Evolutionary conservation across 1,140 invertebrate species (phyloP).

Genomic region (Drosophila seguyi): DNA sequence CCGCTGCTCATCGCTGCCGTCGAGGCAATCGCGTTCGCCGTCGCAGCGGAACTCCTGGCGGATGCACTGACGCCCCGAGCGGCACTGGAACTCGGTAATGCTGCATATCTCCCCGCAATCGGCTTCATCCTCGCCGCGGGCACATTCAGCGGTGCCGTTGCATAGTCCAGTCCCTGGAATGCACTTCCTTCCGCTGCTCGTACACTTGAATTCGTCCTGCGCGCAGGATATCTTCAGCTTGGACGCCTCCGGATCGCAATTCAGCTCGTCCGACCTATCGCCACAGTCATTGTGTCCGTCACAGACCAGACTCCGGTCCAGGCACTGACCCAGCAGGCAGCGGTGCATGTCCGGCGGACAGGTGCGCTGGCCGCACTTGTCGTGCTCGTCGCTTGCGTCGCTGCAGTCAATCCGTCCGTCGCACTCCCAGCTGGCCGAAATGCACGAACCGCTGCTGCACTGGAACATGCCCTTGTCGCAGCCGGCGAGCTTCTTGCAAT

Average conservation of each 20-base stretch:
- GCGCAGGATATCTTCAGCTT: conserved; percentile 52
- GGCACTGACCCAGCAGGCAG: conserved; percentile 86
- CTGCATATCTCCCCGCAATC: conserved; percentile 86
- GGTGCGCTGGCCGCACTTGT: conserved; percentile 86
- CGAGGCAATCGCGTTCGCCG: conserved; percentile 88
- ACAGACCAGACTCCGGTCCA: conserved; percentile 85
- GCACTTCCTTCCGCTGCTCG: conserved; percentile 86
- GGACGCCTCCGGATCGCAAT: conserved; percentile 66
- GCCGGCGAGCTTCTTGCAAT: conserved; percentile 86
- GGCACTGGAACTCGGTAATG: conserved; percentile 87
- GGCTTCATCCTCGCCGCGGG: conserved; percentile 88
- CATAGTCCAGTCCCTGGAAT: conserved; percentile 86
- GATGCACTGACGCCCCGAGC: conserved; percentile 86
- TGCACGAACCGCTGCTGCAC: conserved; percentile 89
- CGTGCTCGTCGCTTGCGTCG: conserved; percentile 90
- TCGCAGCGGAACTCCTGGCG: conserved; percentile 89
- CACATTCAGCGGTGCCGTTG: conserved; percentile 90
- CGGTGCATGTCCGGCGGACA: conserved; percentile 82
- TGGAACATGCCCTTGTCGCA: conserved; percentile 77
- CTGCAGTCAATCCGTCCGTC: conserved; percentile 89
- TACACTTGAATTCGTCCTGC: conserved; percentile 86
- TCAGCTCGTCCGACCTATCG: conserved; percentile 86
- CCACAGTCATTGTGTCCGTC: conserved; percentile 86
- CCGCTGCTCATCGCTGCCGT: conserved; percentile 87
- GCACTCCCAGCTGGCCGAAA: conserved; percentile 90